Conservation (phyloP, 2,113 vertebrate species). For the Microtus pennsylvanicus region DNA sequence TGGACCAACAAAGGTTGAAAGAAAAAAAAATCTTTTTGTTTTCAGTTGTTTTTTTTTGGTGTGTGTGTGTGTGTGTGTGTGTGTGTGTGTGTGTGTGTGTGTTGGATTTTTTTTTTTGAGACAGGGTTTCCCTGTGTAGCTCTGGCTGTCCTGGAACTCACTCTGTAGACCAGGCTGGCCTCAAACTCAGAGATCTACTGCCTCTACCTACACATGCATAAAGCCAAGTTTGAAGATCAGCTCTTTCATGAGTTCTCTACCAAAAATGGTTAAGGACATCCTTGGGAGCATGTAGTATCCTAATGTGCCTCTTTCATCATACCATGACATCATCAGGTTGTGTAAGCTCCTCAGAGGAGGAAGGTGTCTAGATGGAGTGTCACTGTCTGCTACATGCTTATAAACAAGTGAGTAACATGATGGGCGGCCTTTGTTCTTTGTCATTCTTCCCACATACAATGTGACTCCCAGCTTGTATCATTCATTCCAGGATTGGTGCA, state of each 20-base stretch:
- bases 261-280: constrained; percentile 18
- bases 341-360: constrained; percentile 31
- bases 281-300: not conserved
- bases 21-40: not conserved
- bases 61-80: no score
- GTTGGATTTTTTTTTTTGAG: no score
- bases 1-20: not conserved
- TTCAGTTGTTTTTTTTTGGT: not conserved
- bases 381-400: not conserved
- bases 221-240: constrained; percentile 41
- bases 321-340: constrained; percentile 48
- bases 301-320: constrained; percentile 13
- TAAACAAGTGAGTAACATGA: not conserved
- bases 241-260: constrained; percentile 42
- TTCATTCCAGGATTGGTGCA: not conserved
- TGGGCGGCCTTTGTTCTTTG: constrained; percentile 18
- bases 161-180: no score
- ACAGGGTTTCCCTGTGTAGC: no score
- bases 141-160: no score
- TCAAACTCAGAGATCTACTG: no score
- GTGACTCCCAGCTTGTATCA: not conserved
- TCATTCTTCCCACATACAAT: constrained; percentile 5
- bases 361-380: not conserved
- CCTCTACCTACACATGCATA: not conserved
- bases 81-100: not conserved